Evolutionary conservation across 2,888 invertebrate species (phyloP).

Genomic region (Stenoptilia bipunctidactyla): DNA sequence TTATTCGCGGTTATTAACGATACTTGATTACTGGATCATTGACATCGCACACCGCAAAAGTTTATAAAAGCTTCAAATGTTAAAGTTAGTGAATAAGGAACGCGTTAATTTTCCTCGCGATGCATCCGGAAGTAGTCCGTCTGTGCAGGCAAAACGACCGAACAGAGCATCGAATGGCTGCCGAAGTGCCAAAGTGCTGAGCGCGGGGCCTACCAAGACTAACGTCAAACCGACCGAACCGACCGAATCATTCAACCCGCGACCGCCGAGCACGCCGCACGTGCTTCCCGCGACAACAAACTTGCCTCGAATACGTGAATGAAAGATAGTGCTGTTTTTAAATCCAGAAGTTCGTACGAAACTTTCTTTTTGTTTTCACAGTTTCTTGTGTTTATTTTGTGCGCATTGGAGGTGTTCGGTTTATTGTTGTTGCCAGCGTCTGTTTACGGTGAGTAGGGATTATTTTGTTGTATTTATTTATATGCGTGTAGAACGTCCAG

Average conservation of each 20-base stretch:
- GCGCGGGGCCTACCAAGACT: conserved; percentile 18
- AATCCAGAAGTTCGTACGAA: conserved; percentile 27
- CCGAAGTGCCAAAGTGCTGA: background rate
- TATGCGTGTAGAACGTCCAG: conserved; percentile 44
- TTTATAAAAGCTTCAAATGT: no score
- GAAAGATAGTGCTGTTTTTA: conserved; percentile 37
- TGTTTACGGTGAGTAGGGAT: conserved; percentile 59
- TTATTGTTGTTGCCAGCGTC: conserved; percentile 52
- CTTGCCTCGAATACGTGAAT: conserved; percentile 35
- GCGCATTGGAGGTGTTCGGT: conserved; percentile 55
- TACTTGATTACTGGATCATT: no score
- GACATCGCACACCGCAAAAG: no score
- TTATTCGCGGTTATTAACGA: no score
- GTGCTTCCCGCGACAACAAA: conserved; percentile 35
- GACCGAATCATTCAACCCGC: conserved; percentile 27
- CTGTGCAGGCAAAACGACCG: conserved; percentile 3
- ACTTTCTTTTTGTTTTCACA: conserved; percentile 34
- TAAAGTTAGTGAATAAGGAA: no score
- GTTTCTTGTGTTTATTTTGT: conserved; percentile 60
- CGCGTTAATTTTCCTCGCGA: background rate
- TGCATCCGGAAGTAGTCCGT: background rate
- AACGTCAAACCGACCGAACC: conserved; percentile 11
- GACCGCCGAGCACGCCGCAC: conserved; percentile 38
- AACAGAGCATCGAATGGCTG: conserved; percentile 2
- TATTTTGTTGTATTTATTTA: conserved; percentile 41